Conservation (phyloP, 2,113 vertebrate species). For the Piaya cayana region DNA sequence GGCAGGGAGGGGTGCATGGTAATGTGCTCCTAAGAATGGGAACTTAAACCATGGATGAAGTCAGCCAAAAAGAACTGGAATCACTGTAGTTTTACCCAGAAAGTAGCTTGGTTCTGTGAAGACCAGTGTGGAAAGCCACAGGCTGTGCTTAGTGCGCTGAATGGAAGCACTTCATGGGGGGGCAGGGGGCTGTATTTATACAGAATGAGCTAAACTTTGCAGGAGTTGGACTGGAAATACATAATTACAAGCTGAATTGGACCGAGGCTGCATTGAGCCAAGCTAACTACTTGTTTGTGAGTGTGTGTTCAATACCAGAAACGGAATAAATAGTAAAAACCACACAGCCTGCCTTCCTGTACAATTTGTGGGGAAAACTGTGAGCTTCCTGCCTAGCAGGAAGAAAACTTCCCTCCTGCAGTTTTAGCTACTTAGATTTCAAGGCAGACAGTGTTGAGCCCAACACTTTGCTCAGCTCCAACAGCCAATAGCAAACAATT, state of each 20-base stretch:
- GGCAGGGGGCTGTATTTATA: neutral
- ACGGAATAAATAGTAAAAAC: conserved; percentile 21
- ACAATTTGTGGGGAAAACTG: neutral
- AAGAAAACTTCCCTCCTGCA: conserved; percentile 43
- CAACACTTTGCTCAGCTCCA: neutral
- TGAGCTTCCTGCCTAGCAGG: conserved; percentile 49
- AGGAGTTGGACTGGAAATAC: neutral
- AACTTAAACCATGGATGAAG: neutral
- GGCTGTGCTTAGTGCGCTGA: neutral
- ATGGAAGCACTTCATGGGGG: neutral
- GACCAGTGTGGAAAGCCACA: neutral
- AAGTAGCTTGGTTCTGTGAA: neutral
- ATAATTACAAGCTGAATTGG: neutral
- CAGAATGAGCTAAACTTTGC: neutral
- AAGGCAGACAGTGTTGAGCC: conserved; percentile 22
- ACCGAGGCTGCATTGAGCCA: neutral
- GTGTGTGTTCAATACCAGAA: neutral
- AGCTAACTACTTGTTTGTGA: neutral
- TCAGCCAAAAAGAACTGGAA: neutral
- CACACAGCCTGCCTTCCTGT: conserved; percentile 15
- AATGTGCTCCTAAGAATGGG: neutral
- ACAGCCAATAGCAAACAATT: conserved; percentile 42
- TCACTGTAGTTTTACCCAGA: neutral
- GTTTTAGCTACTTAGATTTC: conserved; percentile 44
- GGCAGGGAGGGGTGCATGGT: neutral